These are phyloP conservation scores for Eugnorisma glareosa DNA, from an alignment of 2,888 invertebrate genomes.

Conservation along the genomic window DNA sequence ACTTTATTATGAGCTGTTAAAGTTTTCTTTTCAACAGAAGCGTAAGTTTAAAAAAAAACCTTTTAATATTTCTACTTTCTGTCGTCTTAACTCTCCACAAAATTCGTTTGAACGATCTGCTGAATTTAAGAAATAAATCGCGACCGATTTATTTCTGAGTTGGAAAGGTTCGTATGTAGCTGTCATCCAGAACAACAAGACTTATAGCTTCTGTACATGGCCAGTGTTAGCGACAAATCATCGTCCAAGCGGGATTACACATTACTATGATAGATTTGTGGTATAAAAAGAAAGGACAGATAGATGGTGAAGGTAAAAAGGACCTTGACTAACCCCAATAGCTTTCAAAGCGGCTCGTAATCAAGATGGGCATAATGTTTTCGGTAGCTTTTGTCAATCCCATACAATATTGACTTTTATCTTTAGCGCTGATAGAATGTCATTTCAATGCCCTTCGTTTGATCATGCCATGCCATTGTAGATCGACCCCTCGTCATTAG, in stretches of 20 bases:
- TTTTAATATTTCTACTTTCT: conserved; percentile 10
- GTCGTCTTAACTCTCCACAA: conserved; percentile 11
- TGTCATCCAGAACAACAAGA: conserved; percentile 48
- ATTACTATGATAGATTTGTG: conserved; percentile 30
- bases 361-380: background rate
- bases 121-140: conserved; percentile 47
- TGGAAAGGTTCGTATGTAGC: conserved; percentile 39
- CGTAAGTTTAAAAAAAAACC: background rate
- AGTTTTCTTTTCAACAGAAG: conserved; percentile 25
- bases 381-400: background rate
- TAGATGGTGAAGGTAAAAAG: background rate
- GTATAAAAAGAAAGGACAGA: background rate
- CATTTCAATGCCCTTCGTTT: background rate
- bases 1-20: conserved; percentile 13
- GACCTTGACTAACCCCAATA: background rate
- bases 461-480: no score
- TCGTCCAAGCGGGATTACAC: conserved; percentile 38
- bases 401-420: background rate
- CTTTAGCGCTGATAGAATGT: background rate
- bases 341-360: background rate
- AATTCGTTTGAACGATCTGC: conserved; percentile 14
- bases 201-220: conserved; percentile 49
- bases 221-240: conserved; percentile 54
- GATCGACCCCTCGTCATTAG: background rate
- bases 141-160: conserved; percentile 44